Conservation (phyloP, 2,113 vertebrate species). For the Entomyzon cyanotis region DNA sequence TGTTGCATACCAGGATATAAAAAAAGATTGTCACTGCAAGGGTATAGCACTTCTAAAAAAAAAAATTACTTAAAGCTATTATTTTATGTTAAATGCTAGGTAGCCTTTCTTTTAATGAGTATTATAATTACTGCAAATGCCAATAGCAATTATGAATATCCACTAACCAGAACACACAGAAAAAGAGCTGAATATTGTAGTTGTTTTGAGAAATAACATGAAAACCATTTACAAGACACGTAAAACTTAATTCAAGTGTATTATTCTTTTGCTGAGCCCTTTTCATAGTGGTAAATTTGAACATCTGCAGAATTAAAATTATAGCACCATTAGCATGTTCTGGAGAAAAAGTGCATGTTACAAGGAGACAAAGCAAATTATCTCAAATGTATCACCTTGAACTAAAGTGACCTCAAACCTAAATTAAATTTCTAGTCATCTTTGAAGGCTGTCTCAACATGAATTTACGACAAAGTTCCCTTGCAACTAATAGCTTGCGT, state of each 20-base stretch:
- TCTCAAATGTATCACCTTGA: not conserved
- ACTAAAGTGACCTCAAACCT: not conserved
- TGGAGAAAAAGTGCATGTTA: not conserved
- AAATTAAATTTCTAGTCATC: not conserved
- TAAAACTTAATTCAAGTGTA: not conserved
- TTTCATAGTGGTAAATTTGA: not conserved
- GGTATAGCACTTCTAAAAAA: not conserved
- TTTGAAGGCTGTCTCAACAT: not conserved
- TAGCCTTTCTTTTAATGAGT: not conserved
- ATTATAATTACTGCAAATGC: not conserved
- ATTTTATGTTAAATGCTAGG: not conserved
- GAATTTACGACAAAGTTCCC: not conserved
- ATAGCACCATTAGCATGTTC: not conserved
- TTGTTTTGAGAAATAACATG: not conserved
- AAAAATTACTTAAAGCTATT: not conserved
- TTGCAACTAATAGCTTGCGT: not conserved
- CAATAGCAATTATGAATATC: not conserved
- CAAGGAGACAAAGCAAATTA: not conserved
- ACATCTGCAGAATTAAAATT: not conserved
- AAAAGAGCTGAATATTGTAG: not conserved
- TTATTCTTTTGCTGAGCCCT: not conserved
- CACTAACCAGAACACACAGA: not conserved
- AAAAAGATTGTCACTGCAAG: not conserved
- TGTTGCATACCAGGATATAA: not conserved
- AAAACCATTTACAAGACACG: not conserved